Percentiles rank a stretch among this genome's conserved stretches.
Evolutionary conservation across 2,797 vertebrate genomes (phyloP).

Genomic region (Pseudomugil gertrudae): DNA sequence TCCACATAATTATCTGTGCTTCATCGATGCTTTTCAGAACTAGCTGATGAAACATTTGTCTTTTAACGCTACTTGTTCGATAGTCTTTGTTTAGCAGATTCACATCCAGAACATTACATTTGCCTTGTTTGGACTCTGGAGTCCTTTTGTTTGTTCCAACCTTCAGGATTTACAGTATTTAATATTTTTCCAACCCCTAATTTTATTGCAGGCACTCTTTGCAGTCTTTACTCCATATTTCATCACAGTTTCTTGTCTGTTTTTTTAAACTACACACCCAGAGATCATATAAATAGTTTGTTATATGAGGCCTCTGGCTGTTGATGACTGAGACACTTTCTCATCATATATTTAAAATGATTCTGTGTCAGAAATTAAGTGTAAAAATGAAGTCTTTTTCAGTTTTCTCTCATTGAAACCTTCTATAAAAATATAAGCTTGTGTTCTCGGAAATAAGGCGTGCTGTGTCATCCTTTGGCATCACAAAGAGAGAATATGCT

Average conservation of each 20-base stretch:
- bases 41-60: background rate
- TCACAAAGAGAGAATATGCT: background rate
- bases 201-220: background rate
- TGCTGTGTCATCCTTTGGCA: background rate
- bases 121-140: background rate
- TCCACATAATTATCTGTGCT: background rate
- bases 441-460: no score
- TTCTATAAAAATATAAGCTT: constrained; percentile 40
- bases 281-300: constrained; percentile 69
- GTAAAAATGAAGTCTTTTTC: constrained; percentile 12
- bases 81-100: background rate
- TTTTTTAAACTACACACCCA: constrained; percentile 25
- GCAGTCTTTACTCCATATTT: background rate
- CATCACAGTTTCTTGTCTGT: background rate
- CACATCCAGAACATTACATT: background rate
- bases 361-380: constrained; percentile 26
- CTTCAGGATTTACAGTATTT: background rate
- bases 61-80: background rate
- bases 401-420: constrained; percentile 5
- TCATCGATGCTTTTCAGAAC: background rate
- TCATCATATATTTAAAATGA: constrained; percentile 40
- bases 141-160: background rate
- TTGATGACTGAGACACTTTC: constrained; percentile 35
- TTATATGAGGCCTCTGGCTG: constrained; percentile 36
- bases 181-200: background rate